A percentile compares a stretch with the other conserved stretches of the same genome.
Evolutionary conservation across 2,113 vertebrate species (phyloP).

Genomic region (Zosterops borbonicus): DNA sequence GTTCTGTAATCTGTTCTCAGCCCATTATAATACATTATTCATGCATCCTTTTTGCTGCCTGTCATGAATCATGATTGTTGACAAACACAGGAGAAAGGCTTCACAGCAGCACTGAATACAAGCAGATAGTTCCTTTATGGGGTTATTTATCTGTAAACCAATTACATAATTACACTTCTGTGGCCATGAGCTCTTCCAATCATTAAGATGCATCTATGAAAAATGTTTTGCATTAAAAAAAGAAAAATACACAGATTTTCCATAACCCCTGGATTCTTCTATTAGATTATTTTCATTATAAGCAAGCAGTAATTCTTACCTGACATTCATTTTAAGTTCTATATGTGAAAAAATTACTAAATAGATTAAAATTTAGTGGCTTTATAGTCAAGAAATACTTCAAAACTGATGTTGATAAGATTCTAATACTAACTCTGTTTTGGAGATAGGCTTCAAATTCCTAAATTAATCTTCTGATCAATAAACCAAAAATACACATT

Average conservation of each 20-base stretch:
- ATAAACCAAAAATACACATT: not conserved
- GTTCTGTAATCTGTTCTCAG: slow-evolving; percentile 41
- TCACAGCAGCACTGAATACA: not conserved
- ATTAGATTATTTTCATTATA: not conserved
- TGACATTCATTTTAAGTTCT: not conserved
- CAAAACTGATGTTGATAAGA: not conserved
- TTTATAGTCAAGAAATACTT: not conserved
- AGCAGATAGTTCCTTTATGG: not conserved
- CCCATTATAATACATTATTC: not conserved
- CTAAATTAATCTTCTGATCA: not conserved
- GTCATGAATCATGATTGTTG: slow-evolving; percentile 19
- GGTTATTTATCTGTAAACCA: not conserved
- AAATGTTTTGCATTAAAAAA: not conserved
- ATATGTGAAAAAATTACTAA: not conserved
- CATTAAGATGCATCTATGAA: not conserved
- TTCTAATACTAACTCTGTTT: not conserved
- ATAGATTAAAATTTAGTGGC: not conserved
- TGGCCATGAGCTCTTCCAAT: not conserved
- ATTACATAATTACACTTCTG: not conserved
- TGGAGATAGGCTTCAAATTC: not conserved
- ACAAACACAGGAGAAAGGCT: not conserved
- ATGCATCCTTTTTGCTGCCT: not conserved
- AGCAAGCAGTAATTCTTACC: not conserved
- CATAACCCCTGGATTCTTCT: not conserved
- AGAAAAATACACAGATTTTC: not conserved